Evolutionary conservation across 1,140 invertebrate genomes (phyloP).

Genomic region (Amphibalanus amphitrite): DNA sequence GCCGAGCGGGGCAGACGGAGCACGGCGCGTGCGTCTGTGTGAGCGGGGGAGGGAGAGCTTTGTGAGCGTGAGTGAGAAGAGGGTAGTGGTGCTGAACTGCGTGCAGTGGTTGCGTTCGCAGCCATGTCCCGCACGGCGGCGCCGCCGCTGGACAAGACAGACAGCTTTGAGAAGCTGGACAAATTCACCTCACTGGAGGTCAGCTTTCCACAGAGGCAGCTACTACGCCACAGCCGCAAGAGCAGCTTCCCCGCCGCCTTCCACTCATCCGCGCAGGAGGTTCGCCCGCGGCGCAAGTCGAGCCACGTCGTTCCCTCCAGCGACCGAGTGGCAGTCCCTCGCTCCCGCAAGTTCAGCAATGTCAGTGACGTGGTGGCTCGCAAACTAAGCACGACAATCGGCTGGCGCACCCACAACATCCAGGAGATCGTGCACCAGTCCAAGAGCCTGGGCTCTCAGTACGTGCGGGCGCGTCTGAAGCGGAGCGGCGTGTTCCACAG

Average conservation of each 20-base stretch:
- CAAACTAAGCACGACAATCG: slow-evolving; percentile 49
- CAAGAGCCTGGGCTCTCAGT: slow-evolving; percentile 42
- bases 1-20: too few relatives aligned
- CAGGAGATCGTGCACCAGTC: slow-evolving; percentile 29
- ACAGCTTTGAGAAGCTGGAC: neutral
- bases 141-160: neutral
- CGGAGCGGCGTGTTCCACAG: slow-evolving; percentile 42
- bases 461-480: slow-evolving; percentile 43
- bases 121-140: neutral
- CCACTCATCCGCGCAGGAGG: slow-evolving; percentile 22
- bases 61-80: too few relatives aligned
- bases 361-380: slow-evolving; percentile 44
- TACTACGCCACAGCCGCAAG: slow-evolving; percentile 24
- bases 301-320: slow-evolving; percentile 15
- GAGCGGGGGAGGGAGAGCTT: too few relatives aligned
- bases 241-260: slow-evolving; percentile 36
- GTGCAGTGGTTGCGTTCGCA: too few relatives aligned
- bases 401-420: slow-evolving; percentile 34
- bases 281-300: slow-evolving; percentile 14
- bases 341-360: slow-evolving; percentile 42
- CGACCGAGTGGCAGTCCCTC: slow-evolving; percentile 16
- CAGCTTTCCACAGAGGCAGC: neutral
- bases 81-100: too few relatives aligned
- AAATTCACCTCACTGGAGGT: neutral
- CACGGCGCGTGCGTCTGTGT: too few relatives aligned